Base-by-base conservation (phyloP, 2,797 vertebrate species). In the Silurus aristotelis region DNA sequence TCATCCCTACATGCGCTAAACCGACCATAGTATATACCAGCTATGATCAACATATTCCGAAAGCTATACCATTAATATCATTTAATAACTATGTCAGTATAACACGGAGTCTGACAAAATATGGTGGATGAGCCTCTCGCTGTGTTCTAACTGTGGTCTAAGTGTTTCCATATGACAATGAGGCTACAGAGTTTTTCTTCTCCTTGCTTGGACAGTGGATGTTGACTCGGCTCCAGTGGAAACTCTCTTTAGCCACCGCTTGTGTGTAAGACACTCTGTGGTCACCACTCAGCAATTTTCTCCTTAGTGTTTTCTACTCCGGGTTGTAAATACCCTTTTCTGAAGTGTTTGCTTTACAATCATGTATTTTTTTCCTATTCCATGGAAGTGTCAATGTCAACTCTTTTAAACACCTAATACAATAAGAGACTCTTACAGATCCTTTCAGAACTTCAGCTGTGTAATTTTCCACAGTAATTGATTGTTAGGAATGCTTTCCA, bases 261-360 rank as follows among this genome's bases (percentile, higher is more conserved):
- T 56, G 70, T 75, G 84, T 66, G 68, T 31, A 46, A 77, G 81
- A 78, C 80, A 83, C 56, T 20, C 58, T 82, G 78, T 85, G 85
- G 80, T 86, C 80, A 76, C 38, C 55, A 27, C 80, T 68, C 73
- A 56, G 68, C 85, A 70, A 77, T 87, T 83, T 77, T 71, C 82
- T 81, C 76, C 89, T 84, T 68, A 64, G 64, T 60, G 46, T 82
- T 87, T 84, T 82, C 86, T 85, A 78, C 78, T 55, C 52, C 25
- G 48, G 72, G 58, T 60, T 83, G 83, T 72, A 83, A 85, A 89
- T 68, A 64, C 68, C 68, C 84, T 52, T 85, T 90, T 77, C 82
- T 83, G 68, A 86, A 87, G 78, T 80, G 83, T 61, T 48, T 78
- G 80, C 48, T 83, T 85, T 66, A 66, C 48, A 22, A 46, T 76